phyloP scores from a whole-genome alignment of 2,797 vertebrate species.

The Alfaro cultratus region DNA sequence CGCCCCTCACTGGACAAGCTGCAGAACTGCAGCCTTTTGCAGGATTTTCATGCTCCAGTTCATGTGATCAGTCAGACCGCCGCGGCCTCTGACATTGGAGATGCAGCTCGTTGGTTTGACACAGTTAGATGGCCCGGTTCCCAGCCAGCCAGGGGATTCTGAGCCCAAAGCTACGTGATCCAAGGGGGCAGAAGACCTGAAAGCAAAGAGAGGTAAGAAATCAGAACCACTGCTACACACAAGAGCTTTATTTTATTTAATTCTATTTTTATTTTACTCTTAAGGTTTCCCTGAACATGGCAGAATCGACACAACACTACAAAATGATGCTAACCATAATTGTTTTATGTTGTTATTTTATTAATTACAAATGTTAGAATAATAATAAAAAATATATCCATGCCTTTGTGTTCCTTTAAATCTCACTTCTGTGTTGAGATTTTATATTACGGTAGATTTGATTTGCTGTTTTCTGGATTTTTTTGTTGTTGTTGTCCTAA shows the following conservation, averaged over 20 bases:
- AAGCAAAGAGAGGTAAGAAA: conserved; percentile 10
- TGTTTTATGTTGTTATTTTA: not conserved
- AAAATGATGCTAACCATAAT: not conserved
- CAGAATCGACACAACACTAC: not conserved
- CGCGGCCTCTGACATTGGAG: conserved; percentile 58
- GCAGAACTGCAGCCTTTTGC: conserved; percentile 67
- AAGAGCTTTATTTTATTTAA: not conserved
- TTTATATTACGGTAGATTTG: not conserved
- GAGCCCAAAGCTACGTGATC: conserved; percentile 35
- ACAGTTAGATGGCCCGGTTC: conserved; percentile 73
- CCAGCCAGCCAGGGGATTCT: conserved; percentile 52
- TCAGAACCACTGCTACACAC: not conserved
- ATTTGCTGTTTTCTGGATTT: not conserved
- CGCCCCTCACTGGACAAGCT: conserved; percentile 61
- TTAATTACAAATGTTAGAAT: not conserved
- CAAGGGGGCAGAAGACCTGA: conserved; percentile 11
- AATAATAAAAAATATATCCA: not conserved
- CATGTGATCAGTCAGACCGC: conserved; percentile 55
- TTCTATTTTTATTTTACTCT: not conserved
- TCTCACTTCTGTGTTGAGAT: not conserved
- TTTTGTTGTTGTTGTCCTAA: not conserved
- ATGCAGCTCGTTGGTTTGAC: conserved; percentile 62
- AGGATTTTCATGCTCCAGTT: conserved; percentile 75
- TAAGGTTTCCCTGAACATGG: not conserved
- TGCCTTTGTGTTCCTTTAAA: not conserved